These are phyloP conservation scores for Megathymus violae DNA, from an alignment of 1,140 invertebrate species.

Conservation along the genomic window DNA sequence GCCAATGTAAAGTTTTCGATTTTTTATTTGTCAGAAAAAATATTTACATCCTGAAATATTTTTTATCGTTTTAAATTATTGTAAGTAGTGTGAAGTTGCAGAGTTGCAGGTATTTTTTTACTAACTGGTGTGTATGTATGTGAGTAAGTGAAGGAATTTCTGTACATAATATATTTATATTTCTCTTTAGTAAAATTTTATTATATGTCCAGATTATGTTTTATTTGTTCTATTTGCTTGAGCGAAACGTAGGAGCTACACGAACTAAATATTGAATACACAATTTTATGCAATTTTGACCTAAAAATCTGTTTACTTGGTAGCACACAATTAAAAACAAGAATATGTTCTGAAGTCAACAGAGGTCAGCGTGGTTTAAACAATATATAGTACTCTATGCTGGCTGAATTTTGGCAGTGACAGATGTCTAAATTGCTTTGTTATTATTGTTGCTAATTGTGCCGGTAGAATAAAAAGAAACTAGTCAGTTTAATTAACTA, in stretches of 20 bases:
- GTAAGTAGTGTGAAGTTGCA: slow-evolving; percentile 26
- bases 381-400: too few species aligned
- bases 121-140: slow-evolving; percentile 29
- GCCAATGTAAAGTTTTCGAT: too few species aligned
- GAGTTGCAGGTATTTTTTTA: slow-evolving; percentile 23
- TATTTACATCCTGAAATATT: slow-evolving; percentile 4
- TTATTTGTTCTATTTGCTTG: not conserved
- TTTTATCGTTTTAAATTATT: slow-evolving; percentile 14
- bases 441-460: not conserved
- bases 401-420: too few species aligned
- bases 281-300: too few species aligned
- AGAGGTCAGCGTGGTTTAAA: too few species aligned
- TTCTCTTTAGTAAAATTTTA: slow-evolving; percentile 36
- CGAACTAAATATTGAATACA: too few species aligned
- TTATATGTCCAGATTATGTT: slow-evolving; percentile 23
- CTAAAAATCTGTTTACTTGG: too few species aligned
- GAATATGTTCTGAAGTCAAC: too few species aligned
- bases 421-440: too few species aligned
- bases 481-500: not conserved
- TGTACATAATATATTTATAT: slow-evolving; percentile 36
- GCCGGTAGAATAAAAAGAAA: not conserved
- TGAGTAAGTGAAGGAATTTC: slow-evolving; percentile 30
- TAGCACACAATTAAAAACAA: too few species aligned
- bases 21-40: too few species aligned
- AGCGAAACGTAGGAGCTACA: too few species aligned